Base-by-base conservation (phyloP, 2,797 vertebrate species). In the Hyperoplus lanceolatus region DNA sequence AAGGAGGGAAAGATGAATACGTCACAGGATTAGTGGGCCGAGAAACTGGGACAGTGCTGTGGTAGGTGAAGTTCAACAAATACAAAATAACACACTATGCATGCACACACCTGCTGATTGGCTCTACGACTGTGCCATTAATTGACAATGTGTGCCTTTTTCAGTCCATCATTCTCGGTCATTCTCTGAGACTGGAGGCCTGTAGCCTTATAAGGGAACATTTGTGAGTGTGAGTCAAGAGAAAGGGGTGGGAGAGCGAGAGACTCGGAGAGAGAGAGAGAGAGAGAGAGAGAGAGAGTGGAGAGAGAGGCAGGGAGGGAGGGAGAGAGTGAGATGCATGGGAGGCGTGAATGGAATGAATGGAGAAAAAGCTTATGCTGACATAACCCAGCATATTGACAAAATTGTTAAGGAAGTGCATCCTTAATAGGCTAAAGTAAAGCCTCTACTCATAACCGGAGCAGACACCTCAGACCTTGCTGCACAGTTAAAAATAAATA, bases 121-220 rank as follows among this genome's bases (percentile, higher is more conserved):
- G n/a, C 76, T 84, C 42, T 51, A 38, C 56, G 60, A 56, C 56
- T 43, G 43, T 5, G 56, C 50, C 46, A 57, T 41, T 53, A 58
- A 83, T 73, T 87, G 75, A 86, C 66, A 79, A 62, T 70, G 81
- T 74, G 55, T 56, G 67, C 59, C 70, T 87, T 79, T 64, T 72
- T 90, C 86, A 73, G 53, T 80, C 76, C 68, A 77, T 89, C 76
- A 65, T 73, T 75, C 77, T 89, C 73, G 82, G 88, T 83, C 80
- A 46, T 75, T 88, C 80, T 74, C 58, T 55, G 85, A 83, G 84
- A 86, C 87, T 74, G 73, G 82, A 91, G 84, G 82, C 84, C 88
- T 88, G 75, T 57, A 87, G 86, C 94, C 94, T 85, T 94, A 94
- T 93, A 95, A 93, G 94, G 94, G 89, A 88, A 85, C 86, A 82